Percentiles rank a stretch among this genome's conserved stretches.
Evolutionary conservation across 2,113 vertebrate species (phyloP).

Genomic region (Tiliqua scincoides): DNA sequence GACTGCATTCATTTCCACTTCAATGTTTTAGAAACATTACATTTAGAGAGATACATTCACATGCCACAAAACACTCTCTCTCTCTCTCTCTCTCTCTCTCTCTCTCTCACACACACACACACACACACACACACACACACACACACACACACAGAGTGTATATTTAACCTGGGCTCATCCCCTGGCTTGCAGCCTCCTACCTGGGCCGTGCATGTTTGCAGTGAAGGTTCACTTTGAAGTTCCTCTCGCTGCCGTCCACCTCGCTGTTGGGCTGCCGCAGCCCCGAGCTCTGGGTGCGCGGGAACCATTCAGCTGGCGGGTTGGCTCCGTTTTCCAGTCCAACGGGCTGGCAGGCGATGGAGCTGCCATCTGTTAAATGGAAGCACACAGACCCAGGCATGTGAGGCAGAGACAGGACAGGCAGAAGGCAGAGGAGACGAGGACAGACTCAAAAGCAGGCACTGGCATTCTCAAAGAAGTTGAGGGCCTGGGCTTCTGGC

Average conservation of each 20-base stretch:
- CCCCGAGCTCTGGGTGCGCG: conserved; percentile 61
- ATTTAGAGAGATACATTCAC: no score
- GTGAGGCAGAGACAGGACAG: conserved; percentile 25
- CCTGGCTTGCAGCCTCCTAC: conserved; percentile 24
- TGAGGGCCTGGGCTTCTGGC: neutral
- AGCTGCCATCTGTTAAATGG: conserved; percentile 78
- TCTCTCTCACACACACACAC: no score
- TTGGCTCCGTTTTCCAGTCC: conserved; percentile 77
- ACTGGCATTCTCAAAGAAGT: neutral
- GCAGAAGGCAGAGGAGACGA: neutral
- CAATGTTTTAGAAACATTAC: no score
- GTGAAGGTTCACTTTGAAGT: conserved; percentile 68
- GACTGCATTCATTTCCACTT: no score
- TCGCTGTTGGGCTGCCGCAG: conserved; percentile 51
- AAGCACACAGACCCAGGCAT: conserved; percentile 59
- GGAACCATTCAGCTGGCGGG: conserved; percentile 68
- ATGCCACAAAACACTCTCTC: no score
- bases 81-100: no score
- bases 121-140: no score
- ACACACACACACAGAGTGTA: no score
- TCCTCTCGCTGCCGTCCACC: conserved; percentile 49
- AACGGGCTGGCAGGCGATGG: conserved; percentile 70
- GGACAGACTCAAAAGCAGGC: neutral
- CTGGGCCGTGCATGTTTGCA: conserved; percentile 66
- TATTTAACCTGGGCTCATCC: no score